Conservation (phyloP, 2,113 vertebrate genomes). For the Xenotilapia flavipinnis region DNA sequence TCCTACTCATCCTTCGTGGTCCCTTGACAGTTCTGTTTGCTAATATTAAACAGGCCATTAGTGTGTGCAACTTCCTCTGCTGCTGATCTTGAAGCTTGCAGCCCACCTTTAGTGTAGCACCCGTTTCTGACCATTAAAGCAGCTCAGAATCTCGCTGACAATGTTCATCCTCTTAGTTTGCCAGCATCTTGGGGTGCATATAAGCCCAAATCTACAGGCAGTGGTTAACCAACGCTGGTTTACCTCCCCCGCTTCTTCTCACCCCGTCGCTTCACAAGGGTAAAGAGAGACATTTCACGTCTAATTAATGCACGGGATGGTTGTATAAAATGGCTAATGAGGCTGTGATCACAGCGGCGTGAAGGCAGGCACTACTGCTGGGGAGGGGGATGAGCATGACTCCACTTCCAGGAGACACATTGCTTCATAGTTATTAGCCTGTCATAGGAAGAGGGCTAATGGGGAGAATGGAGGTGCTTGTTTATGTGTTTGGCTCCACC, state of each 20-base stretch:
- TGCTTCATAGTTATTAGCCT: constrained; percentile 76
- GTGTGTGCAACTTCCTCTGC: background rate
- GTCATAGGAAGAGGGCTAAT: constrained; percentile 74
- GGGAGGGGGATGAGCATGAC: constrained; percentile 71
- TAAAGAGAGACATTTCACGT: constrained; percentile 84
- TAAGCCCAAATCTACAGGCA: constrained; percentile 50
- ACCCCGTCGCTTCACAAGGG: constrained; percentile 73
- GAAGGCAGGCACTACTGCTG: constrained; percentile 77
- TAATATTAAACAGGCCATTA: constrained; percentile 21
- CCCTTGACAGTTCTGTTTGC: constrained; percentile 3
- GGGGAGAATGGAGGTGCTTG: constrained; percentile 31
- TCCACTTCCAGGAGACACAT: constrained; percentile 77
- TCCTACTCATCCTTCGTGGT: background rate
- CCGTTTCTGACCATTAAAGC: background rate
- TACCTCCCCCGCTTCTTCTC: constrained; percentile 36
- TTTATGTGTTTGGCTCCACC: background rate
- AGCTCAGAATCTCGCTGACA: background rate
- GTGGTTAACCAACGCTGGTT: constrained; percentile 78
- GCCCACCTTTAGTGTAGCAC: background rate
- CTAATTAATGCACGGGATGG: constrained; percentile 90
- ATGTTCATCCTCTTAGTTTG: background rate
- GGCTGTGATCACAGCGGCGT: constrained; percentile 88
- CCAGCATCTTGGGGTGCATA: background rate
- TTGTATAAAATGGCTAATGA: constrained; percentile 92
- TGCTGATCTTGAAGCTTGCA: background rate